Base-by-base conservation (phyloP, 53 echinoderm and acorn worm species). In the Hippasteria phrygiana region DNA sequence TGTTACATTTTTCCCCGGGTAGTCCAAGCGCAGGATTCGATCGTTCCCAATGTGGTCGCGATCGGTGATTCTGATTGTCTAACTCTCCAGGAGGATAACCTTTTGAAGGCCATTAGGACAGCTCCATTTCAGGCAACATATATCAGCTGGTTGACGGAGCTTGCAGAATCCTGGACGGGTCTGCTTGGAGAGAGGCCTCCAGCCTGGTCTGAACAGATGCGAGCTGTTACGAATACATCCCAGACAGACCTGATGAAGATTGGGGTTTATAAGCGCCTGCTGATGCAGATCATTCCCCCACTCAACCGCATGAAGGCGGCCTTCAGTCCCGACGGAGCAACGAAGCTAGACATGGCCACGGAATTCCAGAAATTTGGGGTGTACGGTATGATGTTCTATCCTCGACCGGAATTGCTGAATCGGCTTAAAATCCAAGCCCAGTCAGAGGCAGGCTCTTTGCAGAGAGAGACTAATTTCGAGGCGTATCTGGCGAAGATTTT, bases 341-440 rank as follows among this genome's bases (percentile, higher is more conserved):
- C 62, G 9, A 6, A 62, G 28, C 5, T 28, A 7, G 33, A 78
- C 40, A 20, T 55, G 38, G 35, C 40, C 12, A 16, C 1, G 12
- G 39, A 38, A 13, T 56, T 78, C 1, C 37, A 56, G 78, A 34
- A 37, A n/a, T 56, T 78, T 48, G 55, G 55, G 5, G 2, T 78
- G 4, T 39, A 55, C 38, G 78, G 78, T 9, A 36, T 78, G 38
- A 3, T 78, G 78, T 53, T 78, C 35, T 78, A 78, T 40, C 78
- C 78, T 5, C 78, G 78, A 4, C 38, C 55, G 18, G 55, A 36
- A 38, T 22, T 78, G 59, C 37, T 78, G 20, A 38, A 37, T 4
- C 20, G 18, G 8, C 78, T 78, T 47, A 17, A 43, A 43, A 73
- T 73, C 8, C 8, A 36, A 13, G 2, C 69, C 37, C 69, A 35